Evolutionary conservation across 2,888 invertebrate species (phyloP), one percentile per base, ranked within the genome.

Genomic region (Ellobium chinense): DNA sequence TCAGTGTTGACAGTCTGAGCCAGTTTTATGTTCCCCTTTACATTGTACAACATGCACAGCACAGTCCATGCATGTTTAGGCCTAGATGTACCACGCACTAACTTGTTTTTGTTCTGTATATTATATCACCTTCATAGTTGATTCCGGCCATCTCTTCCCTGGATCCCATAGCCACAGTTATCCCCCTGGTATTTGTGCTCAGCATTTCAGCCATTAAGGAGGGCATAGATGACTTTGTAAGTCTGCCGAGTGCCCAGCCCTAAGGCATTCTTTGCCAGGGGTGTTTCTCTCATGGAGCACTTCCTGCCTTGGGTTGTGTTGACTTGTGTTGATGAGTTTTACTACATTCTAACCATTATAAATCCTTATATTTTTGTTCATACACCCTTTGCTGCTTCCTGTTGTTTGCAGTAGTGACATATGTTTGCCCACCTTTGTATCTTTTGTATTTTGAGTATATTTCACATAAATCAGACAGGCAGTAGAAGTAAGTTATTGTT

Each of bases 171-270:
- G 83, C 83, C 56, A 83, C 83, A 24, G 37, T 83, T 24, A 83
- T 83, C 46, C 83, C 83, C 18, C 62, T 83, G 79, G 79, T 81
- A 46, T 83, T 83, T 76, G 83, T 83, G 62, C 81, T 83, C 65
- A 83, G 81, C 73, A 83, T 83, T 58, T 83, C 83, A 29, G 83
- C 73, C 65, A 79, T 83, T 54, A 83, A 83, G 77, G 83, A 83
- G 63, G 81, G 79, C 63, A 80, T 83, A 66, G 83, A 83, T 80
- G 83, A 83, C 65, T 75, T 83, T 80, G 83, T 83, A 80, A 83
- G 83, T 83, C 34, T 63, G 34, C 24, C 31, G 9, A 9, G 70
- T 12, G 0, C 9, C 14, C 34, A 27, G 7, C 34, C 9, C 34
- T 56, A 39, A 27, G 39, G 39, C 27, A 27, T 27, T 68, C 54